Conservation (phyloP, 2,888 invertebrate genomes). For the Drosophila parthenogenetica region DNA sequence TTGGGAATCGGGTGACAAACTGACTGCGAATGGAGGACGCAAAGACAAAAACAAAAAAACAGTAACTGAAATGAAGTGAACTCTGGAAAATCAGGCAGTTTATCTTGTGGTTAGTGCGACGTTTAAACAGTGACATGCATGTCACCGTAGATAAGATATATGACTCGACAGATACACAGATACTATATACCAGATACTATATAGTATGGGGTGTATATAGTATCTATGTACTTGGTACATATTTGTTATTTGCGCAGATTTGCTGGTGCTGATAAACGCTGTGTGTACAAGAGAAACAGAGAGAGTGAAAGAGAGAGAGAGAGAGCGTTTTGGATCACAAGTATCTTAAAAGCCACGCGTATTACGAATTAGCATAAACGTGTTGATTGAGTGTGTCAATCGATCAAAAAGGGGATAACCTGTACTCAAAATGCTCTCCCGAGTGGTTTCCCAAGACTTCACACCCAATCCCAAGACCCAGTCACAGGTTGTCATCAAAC, state of each 20-base stretch:
- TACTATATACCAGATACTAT: constrained; percentile 19
- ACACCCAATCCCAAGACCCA: neutral
- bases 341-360: constrained; percentile 74
- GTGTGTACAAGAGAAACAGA: neutral
- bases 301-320: neutral
- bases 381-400: constrained; percentile 66
- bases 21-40: constrained; percentile 31
- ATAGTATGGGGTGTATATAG: constrained; percentile 1
- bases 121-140: constrained; percentile 73
- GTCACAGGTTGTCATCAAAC: constrained; percentile 33
- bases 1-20: constrained; percentile 17
- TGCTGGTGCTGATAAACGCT: constrained; percentile 57
- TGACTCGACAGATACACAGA: constrained; percentile 34
- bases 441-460: constrained; percentile 32
- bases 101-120: constrained; percentile 56
- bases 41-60: neutral
- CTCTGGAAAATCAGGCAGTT: constrained; percentile 18
- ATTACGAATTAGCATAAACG: constrained; percentile 67
- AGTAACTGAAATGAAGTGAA: neutral
- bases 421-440: neutral
- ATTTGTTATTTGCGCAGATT: constrained; percentile 75
- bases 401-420: constrained; percentile 5
- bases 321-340: constrained; percentile 29
- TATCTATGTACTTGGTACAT: constrained; percentile 42
- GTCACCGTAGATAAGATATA: constrained; percentile 69